Evolutionary conservation across 2,797 vertebrate species (phyloP).

Genomic region (Acanthurus tractus): DNA sequence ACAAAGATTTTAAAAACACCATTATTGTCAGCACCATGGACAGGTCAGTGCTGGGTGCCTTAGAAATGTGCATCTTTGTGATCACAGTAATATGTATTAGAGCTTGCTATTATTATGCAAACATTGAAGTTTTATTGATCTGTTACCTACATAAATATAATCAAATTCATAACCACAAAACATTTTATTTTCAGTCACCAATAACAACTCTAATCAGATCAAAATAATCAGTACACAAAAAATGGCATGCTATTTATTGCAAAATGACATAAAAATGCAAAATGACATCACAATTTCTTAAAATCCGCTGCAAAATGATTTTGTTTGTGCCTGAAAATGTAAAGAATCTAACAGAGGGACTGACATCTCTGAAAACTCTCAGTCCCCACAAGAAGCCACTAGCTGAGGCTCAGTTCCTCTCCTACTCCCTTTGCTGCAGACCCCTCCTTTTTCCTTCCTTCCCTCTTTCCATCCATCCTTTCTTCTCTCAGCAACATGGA

Average conservation of each 20-base stretch:
- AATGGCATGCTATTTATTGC: background rate
- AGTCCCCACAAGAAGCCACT: background rate
- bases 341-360: background rate
- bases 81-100: background rate
- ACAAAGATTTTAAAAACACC: background rate
- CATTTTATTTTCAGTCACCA: too few relatives aligned
- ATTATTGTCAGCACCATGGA: background rate
- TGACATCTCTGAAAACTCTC: background rate
- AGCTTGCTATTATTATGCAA: background rate
- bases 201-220: too few relatives aligned
- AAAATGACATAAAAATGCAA: background rate
- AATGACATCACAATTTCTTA: background rate
- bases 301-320: background rate
- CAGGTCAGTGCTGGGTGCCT: background rate
- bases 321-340: too few relatives aligned
- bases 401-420: background rate
- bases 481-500: slow-evolving; percentile 15
- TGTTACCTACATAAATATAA: background rate
- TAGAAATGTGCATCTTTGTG: background rate
- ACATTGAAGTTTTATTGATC: background rate
- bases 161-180: too few relatives aligned
- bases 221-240: too few relatives aligned
- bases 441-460: background rate
- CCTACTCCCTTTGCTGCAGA: background rate
- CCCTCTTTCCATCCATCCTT: slow-evolving; percentile 18